Evolutionary conservation across 2,888 invertebrate species (phyloP), one percentile per base, ranked within the genome.

Genomic region (Didymodactylos carnosus): DNA sequence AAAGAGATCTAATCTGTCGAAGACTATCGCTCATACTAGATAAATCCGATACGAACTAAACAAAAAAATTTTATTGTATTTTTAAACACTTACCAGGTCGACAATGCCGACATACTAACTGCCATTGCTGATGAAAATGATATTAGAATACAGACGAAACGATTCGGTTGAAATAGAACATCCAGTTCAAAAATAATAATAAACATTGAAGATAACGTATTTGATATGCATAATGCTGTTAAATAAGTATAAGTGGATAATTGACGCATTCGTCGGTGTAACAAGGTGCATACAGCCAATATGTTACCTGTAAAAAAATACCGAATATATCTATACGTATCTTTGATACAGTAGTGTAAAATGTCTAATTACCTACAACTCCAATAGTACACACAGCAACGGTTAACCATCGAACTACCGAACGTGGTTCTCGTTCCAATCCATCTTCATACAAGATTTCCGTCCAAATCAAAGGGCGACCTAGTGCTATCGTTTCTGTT

Each of bases 171-270:
- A 25, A 46, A 35, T 14, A 35, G 5, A 19, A 62, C 35, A 35
- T 62, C 62, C 27, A 79, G 76, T 10, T 79, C 77, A 35, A 82
- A 76, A 5, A 81, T 73, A 72, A 80, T 78, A 0, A 82, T 81
- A 71, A 79, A 78, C 35, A 81, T 71, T 11, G 83, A 77, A 27
- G 82, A 80, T n/a, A 82, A 76, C 1, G 79, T 79, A 76, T 83
- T 83, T 75, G 82, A 81, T 11, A 82, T 77, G 27, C 82, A 80
- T 51, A 83, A 77, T 0, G 82, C 80, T 0, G 81, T 76, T 39
- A 83, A 78, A 77, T 83, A 83, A 8, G 80, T 79, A 76, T 83
- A 82, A 0, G 83, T 83, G 13, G 82, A 81, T 11, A 53, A 46
- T 0, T 80, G 80, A 14, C 80, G 76, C 81, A 83, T 81, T 1